Base-by-base conservation (phyloP, 2,797 vertebrate genomes). In the Denticeps clupeoides region DNA sequence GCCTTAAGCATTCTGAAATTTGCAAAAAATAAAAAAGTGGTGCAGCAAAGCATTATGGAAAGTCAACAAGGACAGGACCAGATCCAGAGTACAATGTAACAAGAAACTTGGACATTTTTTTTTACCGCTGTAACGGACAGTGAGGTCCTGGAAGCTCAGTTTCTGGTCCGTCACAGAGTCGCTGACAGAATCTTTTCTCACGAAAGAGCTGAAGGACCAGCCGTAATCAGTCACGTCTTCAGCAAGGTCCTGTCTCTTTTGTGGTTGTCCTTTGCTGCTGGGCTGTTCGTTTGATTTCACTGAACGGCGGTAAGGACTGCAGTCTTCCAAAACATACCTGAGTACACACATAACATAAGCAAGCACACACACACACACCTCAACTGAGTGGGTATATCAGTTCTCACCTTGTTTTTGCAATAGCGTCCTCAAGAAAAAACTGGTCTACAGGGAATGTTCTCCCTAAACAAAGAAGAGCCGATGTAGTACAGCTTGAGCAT, bases 351-450 rank as follows among this genome's bases (percentile, higher is more conserved):
- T 5, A 2, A 24, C 18, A n/a, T 19, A 28, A 3, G 2, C 22
- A 24, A 19, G 8, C 10, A 26, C 1, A 11, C 9, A 10, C n/a
- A 51, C 11, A 45, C 24, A 22, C 3, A 18, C 31, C 18, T 3
- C 1, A 38, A n/a, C 32, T 48, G 22, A n/a, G 9, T 4, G 18
- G 5, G 32, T 9, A 10, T 10, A 8, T 10, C 1, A 47, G 13
- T 12, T 27, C 64, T 69, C 75, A 97, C 95, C 82, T 77, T 1
- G 90, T 87, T 78, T 88, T 80, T 51, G 78, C 71, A 38, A 99
- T 78, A 43, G 86, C 91, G 61, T 98, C 94, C 73, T 99, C 95
- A 38, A 99, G 83, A 56, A 96, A 99, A 69, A 89, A 92, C 60
- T 95, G 90, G 62, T 95, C 89, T 31, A 99, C 94, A 11, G 93